Conservation (phyloP, 2,113 vertebrate genomes). For the Bothrops jararaca region DNA sequence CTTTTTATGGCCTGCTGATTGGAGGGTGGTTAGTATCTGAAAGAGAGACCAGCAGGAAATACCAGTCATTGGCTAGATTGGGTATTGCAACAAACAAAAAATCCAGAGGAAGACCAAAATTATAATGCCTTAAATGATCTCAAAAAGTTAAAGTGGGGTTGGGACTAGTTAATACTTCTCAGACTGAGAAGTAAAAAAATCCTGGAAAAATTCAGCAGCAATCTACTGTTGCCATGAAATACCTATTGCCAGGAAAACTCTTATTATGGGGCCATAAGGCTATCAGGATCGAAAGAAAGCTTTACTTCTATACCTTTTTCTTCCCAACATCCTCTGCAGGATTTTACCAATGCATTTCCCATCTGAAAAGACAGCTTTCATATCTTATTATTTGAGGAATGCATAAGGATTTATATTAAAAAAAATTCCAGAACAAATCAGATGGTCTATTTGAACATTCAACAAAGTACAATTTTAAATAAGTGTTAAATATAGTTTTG, state of each 20-base stretch:
- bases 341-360: neutral
- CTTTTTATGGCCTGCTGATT: neutral
- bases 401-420: neutral
- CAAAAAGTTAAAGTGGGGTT: neutral
- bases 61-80: neutral
- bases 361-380: neutral
- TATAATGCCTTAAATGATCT: neutral
- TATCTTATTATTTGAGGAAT: neutral
- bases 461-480: neutral
- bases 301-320: neutral
- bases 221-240: neutral
- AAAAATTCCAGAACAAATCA: neutral
- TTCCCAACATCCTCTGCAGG: neutral
- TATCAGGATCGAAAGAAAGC: neutral
- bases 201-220: neutral
- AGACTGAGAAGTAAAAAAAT: neutral
- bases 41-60: neutral
- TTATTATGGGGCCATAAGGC: neutral
- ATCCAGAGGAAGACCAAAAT: neutral
- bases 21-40: neutral
- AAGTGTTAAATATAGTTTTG: neutral
- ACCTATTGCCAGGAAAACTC: neutral
- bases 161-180: neutral
- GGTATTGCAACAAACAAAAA: neutral
- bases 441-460: neutral